Conservation (phyloP, 2,797 vertebrate genomes). For the Alectoris magna region DNA sequence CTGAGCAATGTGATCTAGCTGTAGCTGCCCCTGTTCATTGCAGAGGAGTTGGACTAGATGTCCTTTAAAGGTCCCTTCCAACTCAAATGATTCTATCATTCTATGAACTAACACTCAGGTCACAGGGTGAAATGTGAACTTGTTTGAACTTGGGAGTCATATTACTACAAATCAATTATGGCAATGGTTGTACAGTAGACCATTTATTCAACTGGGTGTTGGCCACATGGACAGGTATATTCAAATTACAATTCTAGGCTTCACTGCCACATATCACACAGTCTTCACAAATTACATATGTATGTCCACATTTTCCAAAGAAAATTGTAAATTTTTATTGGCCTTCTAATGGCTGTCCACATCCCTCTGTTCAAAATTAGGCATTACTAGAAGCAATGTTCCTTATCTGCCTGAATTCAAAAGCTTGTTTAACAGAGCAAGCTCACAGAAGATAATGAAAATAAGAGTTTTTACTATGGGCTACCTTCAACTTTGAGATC, state of each 20-base stretch:
- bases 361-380: neutral
- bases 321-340: neutral
- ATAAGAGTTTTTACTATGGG: neutral
- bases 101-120: neutral
- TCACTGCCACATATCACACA: neutral
- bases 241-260: neutral
- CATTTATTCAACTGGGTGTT: neutral
- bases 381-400: neutral
- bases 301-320: neutral
- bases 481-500: neutral
- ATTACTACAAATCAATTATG: neutral
- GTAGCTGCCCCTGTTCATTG: no score
- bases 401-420: neutral
- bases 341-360: neutral
- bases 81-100: no score
- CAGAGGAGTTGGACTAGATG: no score
- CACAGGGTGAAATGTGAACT: neutral
- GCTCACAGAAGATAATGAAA: neutral
- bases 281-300: neutral
- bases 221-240: neutral
- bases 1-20: no score
- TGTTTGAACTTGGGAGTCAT: neutral
- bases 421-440: neutral
- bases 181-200: neutral
- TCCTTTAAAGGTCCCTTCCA: no score